Conservation (phyloP, 2,113 vertebrate genomes). For the Panthera leo region DNA sequence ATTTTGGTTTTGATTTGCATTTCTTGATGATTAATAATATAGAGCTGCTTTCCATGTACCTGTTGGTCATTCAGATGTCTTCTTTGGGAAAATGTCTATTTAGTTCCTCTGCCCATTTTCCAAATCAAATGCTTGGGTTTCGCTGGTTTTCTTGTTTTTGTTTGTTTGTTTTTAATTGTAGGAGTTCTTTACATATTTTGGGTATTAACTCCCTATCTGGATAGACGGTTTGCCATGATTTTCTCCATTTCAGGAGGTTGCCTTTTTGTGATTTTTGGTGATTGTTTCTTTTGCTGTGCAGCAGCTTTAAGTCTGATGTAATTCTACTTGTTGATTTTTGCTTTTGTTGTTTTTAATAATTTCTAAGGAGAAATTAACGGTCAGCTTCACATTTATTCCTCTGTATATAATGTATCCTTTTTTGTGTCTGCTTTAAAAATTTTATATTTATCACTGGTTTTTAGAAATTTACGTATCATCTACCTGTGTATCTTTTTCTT, state of each 20-base stretch:
- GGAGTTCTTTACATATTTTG: neutral
- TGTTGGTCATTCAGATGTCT: neutral
- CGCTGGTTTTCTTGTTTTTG: neutral
- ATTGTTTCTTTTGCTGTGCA: neutral
- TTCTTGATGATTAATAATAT: neutral
- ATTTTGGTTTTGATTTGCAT: neutral
- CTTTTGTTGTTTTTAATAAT: neutral
- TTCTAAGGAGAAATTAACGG: neutral
- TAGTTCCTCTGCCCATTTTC: neutral
- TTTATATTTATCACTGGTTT: neutral
- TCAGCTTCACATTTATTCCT: neutral
- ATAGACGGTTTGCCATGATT: neutral
- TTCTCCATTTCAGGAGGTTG: neutral
- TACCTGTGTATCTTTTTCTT: neutral
- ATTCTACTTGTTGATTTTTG: neutral
- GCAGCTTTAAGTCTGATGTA: neutral
- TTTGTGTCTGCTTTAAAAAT: neutral
- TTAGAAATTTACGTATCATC: neutral
- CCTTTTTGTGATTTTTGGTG: neutral
- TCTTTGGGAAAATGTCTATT: neutral
- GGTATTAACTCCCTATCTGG: neutral
- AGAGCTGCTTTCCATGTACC: neutral
- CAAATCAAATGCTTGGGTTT: neutral
- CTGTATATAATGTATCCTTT: neutral
- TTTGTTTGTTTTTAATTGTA: neutral